Conservation (phyloP, 92 coral and sea anemone species). For the Umimayanthus kanabou region DNA sequence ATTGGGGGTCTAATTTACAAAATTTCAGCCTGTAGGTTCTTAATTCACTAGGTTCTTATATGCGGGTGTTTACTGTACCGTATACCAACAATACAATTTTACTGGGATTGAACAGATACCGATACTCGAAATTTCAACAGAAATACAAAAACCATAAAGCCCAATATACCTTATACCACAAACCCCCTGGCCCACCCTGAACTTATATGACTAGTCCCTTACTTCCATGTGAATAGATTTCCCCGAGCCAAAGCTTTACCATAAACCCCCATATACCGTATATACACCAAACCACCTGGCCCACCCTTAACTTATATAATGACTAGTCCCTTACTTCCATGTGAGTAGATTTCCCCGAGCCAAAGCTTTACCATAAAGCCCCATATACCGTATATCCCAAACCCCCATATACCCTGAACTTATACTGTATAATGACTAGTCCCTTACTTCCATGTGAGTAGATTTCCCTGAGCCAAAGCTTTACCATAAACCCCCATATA, state of each 20-base stretch:
- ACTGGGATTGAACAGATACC: too few relatives aligned
- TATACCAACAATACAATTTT: too few relatives aligned
- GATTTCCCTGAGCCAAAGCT: constrained; percentile 82
- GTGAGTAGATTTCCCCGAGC: constrained; percentile 78
- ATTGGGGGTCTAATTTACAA: too few relatives aligned
- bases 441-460: constrained; percentile 80
- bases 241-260: constrained; percentile 70
- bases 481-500: not conserved
- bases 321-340: constrained; percentile 64
- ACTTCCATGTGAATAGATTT: constrained; percentile 87
- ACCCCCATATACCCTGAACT: not conserved
- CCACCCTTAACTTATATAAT: not conserved
- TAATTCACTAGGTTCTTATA: too few relatives aligned
- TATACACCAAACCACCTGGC: not conserved
- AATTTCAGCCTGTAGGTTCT: too few relatives aligned
- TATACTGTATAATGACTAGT: not conserved
- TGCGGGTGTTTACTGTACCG: too few relatives aligned
- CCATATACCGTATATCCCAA: too few relatives aligned
- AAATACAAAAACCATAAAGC: too few relatives aligned
- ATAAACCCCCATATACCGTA: too few relatives aligned
- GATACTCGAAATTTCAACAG: too few relatives aligned
- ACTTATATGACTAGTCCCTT: not conserved
- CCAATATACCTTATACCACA: too few relatives aligned
- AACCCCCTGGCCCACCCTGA: not conserved
- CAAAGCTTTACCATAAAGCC: constrained; percentile 44